Evolutionary conservation across 2,888 invertebrate species (phyloP), one percentile per base, ranked within the genome.

Genomic region (Latrodectus elegans): DNA sequence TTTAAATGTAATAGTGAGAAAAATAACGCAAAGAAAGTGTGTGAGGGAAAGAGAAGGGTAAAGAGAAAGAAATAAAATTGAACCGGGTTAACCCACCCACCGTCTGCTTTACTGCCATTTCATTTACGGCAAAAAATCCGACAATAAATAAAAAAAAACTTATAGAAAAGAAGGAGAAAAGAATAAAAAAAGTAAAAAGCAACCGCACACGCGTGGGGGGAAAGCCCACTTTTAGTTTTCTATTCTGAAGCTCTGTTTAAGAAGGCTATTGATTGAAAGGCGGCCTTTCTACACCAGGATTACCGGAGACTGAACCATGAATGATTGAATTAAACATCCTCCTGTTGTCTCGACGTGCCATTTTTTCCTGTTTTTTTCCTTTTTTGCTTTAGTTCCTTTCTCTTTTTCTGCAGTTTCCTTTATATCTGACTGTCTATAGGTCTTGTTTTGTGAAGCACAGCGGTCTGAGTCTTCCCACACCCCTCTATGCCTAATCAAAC

Each of bases 261-360:
- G 83, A 83, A 78, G 78, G 70, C 82, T 83, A 88, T 88, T 88
- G 88, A 88, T 88, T 88, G 88, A 78, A 86, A 83, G 82, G 68
- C 83, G 65, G 88, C 78, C 74, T 83, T 88, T 83, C 78, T 88
- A 73, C 83, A 75, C 64, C 78, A 68, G 83, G 88, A 88, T 88
- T 83, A 88, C 76, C 88, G 88, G 78, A 78, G 83, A 70, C 68
- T 78, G 77, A 83, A 83, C 88, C 88, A 88, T 88, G 88, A 88
- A 88, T 88, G 88, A 88, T 88, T 88, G 88, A 88, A 88, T 88
- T 88, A 88, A 88, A 88, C 83, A 88, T 88, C 88, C 88, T 81
- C 75, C 83, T 88, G 88, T 88, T 88, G 82, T 88, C 88, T 74
- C 78, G 73, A 80, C 77, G 78, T 55, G 84, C 76, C 68, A 70